Percentiles rank a stretch among this genome's conserved stretches.
Evolutionary conservation across 2,888 invertebrate species (phyloP).

Genomic region (Plebejus melissa): DNA sequence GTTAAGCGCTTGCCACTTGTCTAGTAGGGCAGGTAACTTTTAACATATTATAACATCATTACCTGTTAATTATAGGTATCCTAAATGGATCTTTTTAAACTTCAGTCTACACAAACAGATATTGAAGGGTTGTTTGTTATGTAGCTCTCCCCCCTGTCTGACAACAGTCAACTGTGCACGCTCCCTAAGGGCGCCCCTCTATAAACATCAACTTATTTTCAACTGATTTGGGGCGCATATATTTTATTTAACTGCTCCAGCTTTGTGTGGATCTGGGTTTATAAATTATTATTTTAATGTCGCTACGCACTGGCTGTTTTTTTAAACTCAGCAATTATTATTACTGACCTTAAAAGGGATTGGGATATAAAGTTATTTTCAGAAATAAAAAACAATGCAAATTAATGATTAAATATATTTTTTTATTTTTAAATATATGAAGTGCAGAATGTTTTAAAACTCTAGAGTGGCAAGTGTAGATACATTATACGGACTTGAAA

Average conservation of each 20-base stretch:
- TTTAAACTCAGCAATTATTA: no score
- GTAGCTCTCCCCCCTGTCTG: background rate
- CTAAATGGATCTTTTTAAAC: background rate
- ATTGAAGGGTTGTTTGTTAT: no score
- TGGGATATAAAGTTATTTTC: background rate
- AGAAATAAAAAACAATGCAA: background rate
- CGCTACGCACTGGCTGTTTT: background rate
- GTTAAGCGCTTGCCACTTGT: no score
- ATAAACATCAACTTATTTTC: conserved; percentile 41
- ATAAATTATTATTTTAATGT: background rate
- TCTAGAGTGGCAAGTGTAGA: background rate
- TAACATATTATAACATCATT: no score
- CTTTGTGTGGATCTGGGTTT: background rate
- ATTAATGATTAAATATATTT: background rate
- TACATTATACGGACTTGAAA: background rate
- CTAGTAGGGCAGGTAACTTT: no score
- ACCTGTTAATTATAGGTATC: no score
- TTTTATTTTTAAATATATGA: background rate
- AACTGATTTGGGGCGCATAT: conserved; percentile 34
- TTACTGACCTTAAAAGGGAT: background rate
- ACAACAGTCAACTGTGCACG: background rate
- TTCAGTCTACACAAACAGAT: background rate
- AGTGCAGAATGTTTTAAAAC: background rate
- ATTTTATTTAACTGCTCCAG: conserved; percentile 28
- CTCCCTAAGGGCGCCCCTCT: conserved; percentile 31